Evolutionary conservation across 2,888 invertebrate genomes (phyloP), one percentile per base, ranked within the genome.

Genomic region (Limnephilus auricula): DNA sequence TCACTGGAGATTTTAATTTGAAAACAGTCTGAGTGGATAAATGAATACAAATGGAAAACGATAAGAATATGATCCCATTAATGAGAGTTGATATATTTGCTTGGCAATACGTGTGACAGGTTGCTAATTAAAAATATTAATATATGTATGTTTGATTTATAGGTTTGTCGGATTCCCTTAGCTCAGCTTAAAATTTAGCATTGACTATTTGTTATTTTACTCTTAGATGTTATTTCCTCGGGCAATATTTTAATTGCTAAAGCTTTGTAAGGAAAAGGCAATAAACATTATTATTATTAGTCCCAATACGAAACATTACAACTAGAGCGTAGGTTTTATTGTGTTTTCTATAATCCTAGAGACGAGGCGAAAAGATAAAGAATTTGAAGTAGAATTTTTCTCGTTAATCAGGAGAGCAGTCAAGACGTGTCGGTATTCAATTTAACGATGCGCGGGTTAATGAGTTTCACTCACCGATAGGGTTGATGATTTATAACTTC

Each of bases 401-500:
- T 86, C 65, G 90, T 90, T 90, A 79, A 84, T 83, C 90, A 92
- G 90, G 92, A 89, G 79, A 83, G 89, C 92, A 92, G 92, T 50
- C 34, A 50, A 85, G 84, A 80, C 89, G 89, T 79, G 90, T 88
- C 89, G 91, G 87, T 92, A 93, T 93, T 93, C 91, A 93, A 93
- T 93, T 92, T 93, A 93, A 92, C 93, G 90, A 91, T 91, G 89
- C 89, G 86, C 91, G 88, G 91, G 91, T 92, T 93, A 93, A 93
- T 90, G 92, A 93, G 92, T 93, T 92, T 90, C 91, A 92, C 91
- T 92, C 91, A 91, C 91, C 93, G 89, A 90, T 89, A 90, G 92
- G 90, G 91, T 87, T 92, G 92, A 93, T 93, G 93, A 93, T 93
- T 93, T 93, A 93, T 93, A 92, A 92, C 79, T 92, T 92, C 93